These are phyloP conservation scores for Cryptoblepharus egeriae DNA, from an alignment of 2,797 vertebrate genomes.

Conservation along the genomic window DNA sequence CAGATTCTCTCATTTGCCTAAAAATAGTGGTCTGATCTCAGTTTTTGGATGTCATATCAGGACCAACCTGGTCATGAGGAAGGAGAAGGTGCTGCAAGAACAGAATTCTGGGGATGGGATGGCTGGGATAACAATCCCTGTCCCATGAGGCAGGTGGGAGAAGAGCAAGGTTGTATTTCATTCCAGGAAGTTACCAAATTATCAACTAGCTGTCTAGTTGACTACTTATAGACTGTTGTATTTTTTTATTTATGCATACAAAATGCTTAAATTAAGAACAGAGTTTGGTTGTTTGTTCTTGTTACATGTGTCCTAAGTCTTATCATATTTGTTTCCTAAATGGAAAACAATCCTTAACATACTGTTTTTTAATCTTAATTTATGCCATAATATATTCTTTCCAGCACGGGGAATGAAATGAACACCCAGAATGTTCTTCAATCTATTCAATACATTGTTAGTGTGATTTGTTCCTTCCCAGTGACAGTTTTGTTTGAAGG, in stretches of 20 bases:
- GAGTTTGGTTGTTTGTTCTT: neutral
- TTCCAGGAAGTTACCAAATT: neutral
- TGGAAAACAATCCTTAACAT: neutral
- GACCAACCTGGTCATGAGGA: too few species aligned
- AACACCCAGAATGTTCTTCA: neutral
- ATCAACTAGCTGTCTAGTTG: too few species aligned
- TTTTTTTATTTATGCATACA: neutral
- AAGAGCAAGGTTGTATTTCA: neutral
- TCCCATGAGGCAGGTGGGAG: too few species aligned
- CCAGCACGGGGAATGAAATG: neutral
- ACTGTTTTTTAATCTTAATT: neutral
- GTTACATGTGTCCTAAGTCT: neutral
- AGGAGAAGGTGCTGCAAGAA: too few species aligned
- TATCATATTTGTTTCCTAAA: neutral
- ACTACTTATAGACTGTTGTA: too few species aligned
- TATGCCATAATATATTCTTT: fast-evolving
- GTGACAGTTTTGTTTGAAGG: neutral
- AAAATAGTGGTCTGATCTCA: too few species aligned
- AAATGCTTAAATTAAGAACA: conserved; percentile 1
- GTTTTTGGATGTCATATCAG: too few species aligned
- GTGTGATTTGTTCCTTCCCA: neutral
- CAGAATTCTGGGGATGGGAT: too few species aligned
- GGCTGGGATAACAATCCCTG: too few species aligned
- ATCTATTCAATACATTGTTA: neutral
- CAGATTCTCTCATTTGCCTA: too few species aligned